Evolutionary conservation across 2,888 invertebrate species (phyloP).

Genomic region (Cephus spinipes): DNA sequence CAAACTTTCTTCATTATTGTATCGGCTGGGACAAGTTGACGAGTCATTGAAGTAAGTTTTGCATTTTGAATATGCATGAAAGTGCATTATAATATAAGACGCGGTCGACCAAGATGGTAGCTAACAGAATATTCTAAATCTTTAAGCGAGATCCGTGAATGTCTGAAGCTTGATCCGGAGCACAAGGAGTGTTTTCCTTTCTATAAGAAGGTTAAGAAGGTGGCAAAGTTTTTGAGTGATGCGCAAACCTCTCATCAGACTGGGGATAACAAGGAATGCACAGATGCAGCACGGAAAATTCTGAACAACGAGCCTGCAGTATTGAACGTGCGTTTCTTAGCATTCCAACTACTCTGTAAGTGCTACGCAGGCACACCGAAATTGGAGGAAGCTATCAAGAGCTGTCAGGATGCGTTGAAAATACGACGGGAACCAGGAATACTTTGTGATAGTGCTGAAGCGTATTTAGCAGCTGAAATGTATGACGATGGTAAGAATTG

Average conservation of each 20-base stretch:
- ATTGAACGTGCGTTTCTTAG: constrained; percentile 79
- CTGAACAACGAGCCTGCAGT: constrained; percentile 79
- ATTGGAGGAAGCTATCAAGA: constrained; percentile 77
- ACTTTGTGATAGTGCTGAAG: constrained; percentile 93
- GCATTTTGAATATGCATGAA: neutral
- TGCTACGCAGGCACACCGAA: constrained; percentile 82
- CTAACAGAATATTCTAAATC: neutral
- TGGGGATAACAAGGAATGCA: constrained; percentile 77
- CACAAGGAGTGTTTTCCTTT: constrained; percentile 96
- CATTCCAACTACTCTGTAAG: constrained; percentile 82
- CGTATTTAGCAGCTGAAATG: constrained; percentile 88
- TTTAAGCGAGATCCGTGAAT: constrained; percentile 90
- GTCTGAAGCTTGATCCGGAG: constrained; percentile 96
- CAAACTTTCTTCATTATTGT: constrained; percentile 86
- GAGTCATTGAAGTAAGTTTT: constrained; percentile 82
- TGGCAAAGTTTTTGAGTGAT: constrained; percentile 82
- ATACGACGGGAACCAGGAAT: constrained; percentile 81
- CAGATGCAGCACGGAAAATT: constrained; percentile 75
- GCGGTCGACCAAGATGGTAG: neutral
- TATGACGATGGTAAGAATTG: constrained; percentile 82
- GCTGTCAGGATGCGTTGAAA: constrained; percentile 84
- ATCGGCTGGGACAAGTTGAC: constrained; percentile 91
- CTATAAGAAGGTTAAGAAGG: constrained; percentile 95
- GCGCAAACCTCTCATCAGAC: constrained; percentile 74
- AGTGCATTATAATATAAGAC: neutral